Conservation (phyloP, 2,113 vertebrate genomes). For the Lichenostomus cassidix region DNA sequence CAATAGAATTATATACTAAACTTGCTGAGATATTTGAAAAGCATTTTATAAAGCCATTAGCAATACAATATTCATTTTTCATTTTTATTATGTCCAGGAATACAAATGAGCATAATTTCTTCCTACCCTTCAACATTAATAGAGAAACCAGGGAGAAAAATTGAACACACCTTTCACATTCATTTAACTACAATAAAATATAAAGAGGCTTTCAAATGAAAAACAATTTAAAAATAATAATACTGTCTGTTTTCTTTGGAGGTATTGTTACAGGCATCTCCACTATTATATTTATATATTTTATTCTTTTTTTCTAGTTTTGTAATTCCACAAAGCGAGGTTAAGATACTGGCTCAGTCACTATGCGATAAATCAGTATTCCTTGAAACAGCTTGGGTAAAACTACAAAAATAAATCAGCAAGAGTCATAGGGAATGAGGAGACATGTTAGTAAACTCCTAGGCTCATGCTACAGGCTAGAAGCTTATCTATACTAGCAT, state of each 20-base stretch:
- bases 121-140: constrained; percentile 9
- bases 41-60: constrained; percentile 38
- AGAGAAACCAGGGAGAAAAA: constrained; percentile 20
- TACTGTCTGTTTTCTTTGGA: neutral
- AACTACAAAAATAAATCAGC: neutral
- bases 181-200: constrained; percentile 31
- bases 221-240: neutral
- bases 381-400: neutral
- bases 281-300: neutral
- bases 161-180: neutral
- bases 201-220: neutral
- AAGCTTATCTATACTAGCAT: neutral
- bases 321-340: neutral
- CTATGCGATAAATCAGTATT: neutral
- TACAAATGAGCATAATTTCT: constrained; percentile 36
- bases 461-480: neutral
- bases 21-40: neutral
- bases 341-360: neutral
- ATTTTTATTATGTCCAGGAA: constrained; percentile 24
- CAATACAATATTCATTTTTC: constrained; percentile 26
- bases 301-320: neutral
- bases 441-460: neutral
- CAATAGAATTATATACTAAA: neutral
- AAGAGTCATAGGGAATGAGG: neutral
- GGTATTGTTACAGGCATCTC: neutral